These are phyloP conservation scores for Lithophane ornitopus DNA, from an alignment of 2,888 invertebrate genomes.

Conservation along the genomic window DNA sequence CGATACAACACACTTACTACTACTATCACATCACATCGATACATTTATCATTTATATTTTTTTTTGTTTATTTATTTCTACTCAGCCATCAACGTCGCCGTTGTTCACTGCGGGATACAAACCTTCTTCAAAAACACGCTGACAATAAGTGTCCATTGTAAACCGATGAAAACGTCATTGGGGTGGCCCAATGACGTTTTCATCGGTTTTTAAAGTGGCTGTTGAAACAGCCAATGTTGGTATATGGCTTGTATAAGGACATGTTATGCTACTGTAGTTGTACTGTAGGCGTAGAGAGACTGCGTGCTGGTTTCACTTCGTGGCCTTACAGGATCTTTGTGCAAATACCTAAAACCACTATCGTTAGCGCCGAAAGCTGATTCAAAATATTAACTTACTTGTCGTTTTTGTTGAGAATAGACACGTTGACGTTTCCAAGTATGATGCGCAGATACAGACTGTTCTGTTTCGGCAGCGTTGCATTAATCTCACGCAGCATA, in stretches of 20 bases:
- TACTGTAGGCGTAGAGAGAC: background rate
- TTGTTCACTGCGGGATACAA: background rate
- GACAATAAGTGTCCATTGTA: background rate
- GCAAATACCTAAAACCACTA: background rate
- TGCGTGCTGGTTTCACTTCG: background rate
- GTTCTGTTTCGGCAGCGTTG: constrained; percentile 97
- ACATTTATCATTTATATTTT: no score
- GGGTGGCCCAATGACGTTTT: no score
- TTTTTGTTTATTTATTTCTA: background rate
- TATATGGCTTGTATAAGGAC: no score
- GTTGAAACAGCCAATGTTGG: background rate
- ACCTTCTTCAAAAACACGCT: background rate
- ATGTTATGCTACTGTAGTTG: background rate
- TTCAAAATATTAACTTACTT: constrained; percentile 92
- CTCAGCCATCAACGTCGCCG: background rate
- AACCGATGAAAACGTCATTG: no score
- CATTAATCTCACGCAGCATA: constrained; percentile 97
- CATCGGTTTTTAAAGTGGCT: no score
- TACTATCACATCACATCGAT: no score
- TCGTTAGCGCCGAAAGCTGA: background rate
- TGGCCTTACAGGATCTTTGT: no score
- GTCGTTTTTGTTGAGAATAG: constrained; percentile 98
- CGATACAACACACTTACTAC: no score
- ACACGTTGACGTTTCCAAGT: constrained; percentile 99
- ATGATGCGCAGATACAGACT: constrained; percentile 97